Evolutionary conservation across 2,113 vertebrate genomes (phyloP).

Genomic region (Notothenia coriiceps): DNA sequence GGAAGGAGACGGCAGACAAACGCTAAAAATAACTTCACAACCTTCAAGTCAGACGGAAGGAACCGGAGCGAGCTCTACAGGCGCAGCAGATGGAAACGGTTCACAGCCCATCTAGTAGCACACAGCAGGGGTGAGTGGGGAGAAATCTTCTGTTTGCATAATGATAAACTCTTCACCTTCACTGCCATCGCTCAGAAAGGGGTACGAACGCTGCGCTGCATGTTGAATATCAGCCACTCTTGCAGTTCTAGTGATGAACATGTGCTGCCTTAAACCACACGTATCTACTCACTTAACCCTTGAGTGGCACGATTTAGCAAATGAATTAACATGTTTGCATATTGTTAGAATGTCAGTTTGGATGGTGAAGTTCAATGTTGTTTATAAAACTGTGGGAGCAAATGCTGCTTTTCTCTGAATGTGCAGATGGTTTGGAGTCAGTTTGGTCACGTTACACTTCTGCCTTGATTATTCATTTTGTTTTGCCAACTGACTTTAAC

Average conservation of each 20-base stretch:
- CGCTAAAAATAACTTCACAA: conserved; percentile 34
- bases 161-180: conserved; percentile 39
- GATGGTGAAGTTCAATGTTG: neutral
- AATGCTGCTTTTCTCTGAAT: neutral
- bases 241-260: neutral
- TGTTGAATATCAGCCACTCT: conserved; percentile 8
- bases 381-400: neutral
- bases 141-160: conserved; percentile 15
- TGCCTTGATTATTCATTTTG: neutral
- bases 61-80: neutral
- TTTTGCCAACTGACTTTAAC: neutral
- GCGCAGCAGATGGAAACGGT: conserved; percentile 48
- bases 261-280: conserved; percentile 33
- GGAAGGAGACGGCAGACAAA: conserved; percentile 5
- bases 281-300: neutral
- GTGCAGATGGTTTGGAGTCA: neutral
- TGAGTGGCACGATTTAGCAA: neutral
- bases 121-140: conserved; percentile 24
- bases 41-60: conserved; percentile 7
- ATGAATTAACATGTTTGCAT: neutral
- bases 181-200: conserved; percentile 5
- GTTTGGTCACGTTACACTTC: neutral
- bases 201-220: neutral
- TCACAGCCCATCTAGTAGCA: conserved; percentile 38
- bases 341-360: neutral